Evolutionary conservation across 1,140 invertebrate genomes (phyloP).

Genomic region (Nasonia longicornis): DNA sequence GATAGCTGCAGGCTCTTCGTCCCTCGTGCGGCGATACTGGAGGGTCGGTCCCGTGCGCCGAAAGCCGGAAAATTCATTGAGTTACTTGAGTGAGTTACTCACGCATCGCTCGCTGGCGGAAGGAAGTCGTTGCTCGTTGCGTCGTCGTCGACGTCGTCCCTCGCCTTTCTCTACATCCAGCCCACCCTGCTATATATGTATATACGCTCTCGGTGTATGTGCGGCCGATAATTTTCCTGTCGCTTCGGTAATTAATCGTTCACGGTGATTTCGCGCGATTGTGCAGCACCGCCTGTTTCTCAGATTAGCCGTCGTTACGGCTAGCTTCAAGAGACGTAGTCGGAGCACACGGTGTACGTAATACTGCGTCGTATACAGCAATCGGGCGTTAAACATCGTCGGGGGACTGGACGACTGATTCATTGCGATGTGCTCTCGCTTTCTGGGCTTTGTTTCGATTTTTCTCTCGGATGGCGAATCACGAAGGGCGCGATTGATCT

Average conservation of each 20-base stretch:
- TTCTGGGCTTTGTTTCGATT: slow-evolving; percentile 1
- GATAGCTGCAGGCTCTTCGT: background rate
- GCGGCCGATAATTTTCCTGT: slow-evolving; percentile 43
- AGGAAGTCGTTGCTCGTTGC: slow-evolving; percentile 57
- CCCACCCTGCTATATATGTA: background rate
- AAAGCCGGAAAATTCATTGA: slow-evolving; percentile 66
- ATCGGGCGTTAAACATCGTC: background rate
- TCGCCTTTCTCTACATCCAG: background rate
- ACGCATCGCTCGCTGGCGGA: slow-evolving; percentile 58
- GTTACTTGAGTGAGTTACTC: slow-evolving; percentile 62
- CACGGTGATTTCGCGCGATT: slow-evolving; percentile 36
- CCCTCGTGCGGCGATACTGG: background rate
- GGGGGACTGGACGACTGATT: background rate
- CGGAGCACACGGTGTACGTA: background rate
- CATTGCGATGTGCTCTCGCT: background rate
- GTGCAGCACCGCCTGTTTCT: background rate
- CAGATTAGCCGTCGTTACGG: slow-evolving; percentile 7
- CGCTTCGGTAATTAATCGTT: slow-evolving; percentile 43
- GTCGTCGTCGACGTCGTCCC: slow-evolving; percentile 46
- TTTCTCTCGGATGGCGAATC: background rate
- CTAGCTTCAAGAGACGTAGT: background rate
- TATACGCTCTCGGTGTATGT: background rate
- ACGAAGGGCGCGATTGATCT: background rate
- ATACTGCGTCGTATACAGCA: background rate
- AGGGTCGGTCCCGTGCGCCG: slow-evolving; percentile 52